Evolutionary conservation across 2,888 invertebrate species (phyloP).

Genomic region (Xanthostigma xanthostigma): DNA sequence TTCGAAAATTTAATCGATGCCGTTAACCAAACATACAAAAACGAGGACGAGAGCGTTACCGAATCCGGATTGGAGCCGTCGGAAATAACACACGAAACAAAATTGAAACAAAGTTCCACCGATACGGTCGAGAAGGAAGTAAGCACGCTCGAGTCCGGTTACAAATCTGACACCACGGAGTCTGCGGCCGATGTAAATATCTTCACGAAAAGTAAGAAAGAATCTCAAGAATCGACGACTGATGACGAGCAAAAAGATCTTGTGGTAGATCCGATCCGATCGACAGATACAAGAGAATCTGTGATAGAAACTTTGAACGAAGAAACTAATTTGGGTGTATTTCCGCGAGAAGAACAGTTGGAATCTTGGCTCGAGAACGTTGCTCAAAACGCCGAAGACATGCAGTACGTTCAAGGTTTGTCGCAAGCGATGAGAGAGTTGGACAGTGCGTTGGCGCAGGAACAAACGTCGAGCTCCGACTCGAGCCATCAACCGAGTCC

Average conservation of each 20-base stretch:
- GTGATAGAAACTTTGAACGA: no score
- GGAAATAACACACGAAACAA: neutral
- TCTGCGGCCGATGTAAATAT: no score
- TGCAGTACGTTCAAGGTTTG: constrained; percentile 42
- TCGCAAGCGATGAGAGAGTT: constrained; percentile 48
- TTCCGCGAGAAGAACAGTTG: constrained; percentile 14
- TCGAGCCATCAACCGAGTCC: constrained; percentile 41
- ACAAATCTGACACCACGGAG: no score
- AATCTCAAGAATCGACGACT: no score
- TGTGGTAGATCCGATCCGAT: no score
- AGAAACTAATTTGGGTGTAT: no score
- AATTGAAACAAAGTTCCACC: neutral
- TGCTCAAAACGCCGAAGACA: constrained; percentile 41
- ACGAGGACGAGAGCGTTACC: constrained; percentile 11
- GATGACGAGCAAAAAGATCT: no score
- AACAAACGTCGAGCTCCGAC: constrained; percentile 42
- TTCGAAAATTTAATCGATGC: constrained; percentile 36
- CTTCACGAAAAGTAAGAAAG: no score
- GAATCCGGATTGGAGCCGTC: neutral
- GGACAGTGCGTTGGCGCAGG: constrained; percentile 44
- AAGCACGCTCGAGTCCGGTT: no score
- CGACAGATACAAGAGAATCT: no score
- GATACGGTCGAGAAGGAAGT: no score
- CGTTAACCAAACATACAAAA: constrained; percentile 13
- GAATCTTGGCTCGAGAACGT: constrained; percentile 47